These are phyloP conservation scores for Parnassius mnemosyne DNA, from an alignment of 2,888 invertebrate genomes.

Conservation along the genomic window DNA sequence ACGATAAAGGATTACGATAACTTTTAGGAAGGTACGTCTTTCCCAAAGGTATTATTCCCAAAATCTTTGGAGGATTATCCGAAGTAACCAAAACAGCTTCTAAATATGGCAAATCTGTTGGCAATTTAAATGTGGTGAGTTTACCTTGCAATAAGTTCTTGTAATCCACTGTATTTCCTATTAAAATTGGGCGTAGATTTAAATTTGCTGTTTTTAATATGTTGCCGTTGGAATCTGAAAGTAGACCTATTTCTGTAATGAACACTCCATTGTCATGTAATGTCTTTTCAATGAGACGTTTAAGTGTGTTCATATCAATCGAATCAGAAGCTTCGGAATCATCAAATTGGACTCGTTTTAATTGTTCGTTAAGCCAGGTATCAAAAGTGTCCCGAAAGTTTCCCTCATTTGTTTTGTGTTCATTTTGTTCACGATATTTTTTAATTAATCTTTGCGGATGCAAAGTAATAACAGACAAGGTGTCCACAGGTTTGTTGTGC, in stretches of 20 bases:
- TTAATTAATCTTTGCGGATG: constrained; percentile 11
- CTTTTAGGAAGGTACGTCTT: constrained; percentile 36
- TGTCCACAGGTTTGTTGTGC: not conserved
- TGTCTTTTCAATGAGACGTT: constrained; percentile 40
- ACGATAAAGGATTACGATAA: constrained; percentile 4
- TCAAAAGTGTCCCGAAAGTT: constrained; percentile 39
- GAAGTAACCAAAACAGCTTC: constrained; percentile 49
- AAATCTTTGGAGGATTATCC: constrained; percentile 44
- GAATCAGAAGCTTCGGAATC: constrained; percentile 31
- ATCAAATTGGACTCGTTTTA: constrained; percentile 35
- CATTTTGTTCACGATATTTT: constrained; percentile 1
- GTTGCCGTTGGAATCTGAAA: constrained; percentile 42
- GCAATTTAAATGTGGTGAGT: constrained; percentile 29
- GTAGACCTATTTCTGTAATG: constrained; percentile 38
- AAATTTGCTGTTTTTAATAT: constrained; percentile 42
- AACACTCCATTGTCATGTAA: constrained; percentile 44
- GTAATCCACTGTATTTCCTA: constrained; percentile 45
- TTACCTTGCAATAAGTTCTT: constrained; percentile 31
- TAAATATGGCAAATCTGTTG: constrained; percentile 39
- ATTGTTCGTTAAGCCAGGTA: constrained; percentile 46
- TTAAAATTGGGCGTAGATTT: constrained; percentile 48
- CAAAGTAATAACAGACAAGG: constrained; percentile 7
- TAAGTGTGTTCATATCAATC: constrained; percentile 37
- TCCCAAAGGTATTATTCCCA: constrained; percentile 54
- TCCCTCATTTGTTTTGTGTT: not conserved